phyloP scores from a whole-genome alignment of 1,140 invertebrate species.

The Polyergus mexicanus region DNA sequence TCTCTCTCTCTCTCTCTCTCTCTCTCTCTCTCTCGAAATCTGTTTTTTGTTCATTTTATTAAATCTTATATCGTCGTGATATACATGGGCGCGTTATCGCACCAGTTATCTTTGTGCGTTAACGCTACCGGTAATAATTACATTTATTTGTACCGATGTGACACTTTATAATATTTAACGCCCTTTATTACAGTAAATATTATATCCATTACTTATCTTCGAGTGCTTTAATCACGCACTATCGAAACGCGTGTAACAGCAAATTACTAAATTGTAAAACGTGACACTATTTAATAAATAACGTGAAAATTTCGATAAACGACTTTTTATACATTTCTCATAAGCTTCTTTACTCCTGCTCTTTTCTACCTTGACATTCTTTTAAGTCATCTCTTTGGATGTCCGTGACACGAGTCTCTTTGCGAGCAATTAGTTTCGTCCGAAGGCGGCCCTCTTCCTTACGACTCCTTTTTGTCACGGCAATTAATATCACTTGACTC shows the following conservation, averaged over 20 bases:
- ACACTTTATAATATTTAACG: slow-evolving; percentile 41
- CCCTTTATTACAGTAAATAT: slow-evolving; percentile 16
- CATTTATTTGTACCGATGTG: slow-evolving; percentile 21
- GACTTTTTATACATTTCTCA: neutral
- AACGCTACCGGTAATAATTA: slow-evolving; percentile 49
- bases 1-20: no score
- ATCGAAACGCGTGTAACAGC: neutral
- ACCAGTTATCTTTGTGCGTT: slow-evolving; percentile 16
- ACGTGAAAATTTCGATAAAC: neutral
- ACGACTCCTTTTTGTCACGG: slow-evolving; percentile 67
- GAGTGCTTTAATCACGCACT: slow-evolving; percentile 33
- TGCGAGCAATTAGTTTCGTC: slow-evolving; percentile 34
- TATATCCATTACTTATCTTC: slow-evolving; percentile 15
- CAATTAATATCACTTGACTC: slow-evolving; percentile 82
- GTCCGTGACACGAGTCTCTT: slow-evolving; percentile 27
- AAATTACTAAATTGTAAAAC: neutral
- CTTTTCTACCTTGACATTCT: neutral
- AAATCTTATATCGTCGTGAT: neutral
- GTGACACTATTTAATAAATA: neutral
- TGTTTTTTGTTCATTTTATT: slow-evolving; percentile 33
- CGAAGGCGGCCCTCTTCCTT: neutral
- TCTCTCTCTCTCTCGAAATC: neutral
- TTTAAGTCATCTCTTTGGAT: neutral
- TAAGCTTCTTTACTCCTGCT: neutral
- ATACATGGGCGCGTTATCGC: slow-evolving; percentile 10